phyloP scores from a whole-genome alignment of 1,140 invertebrate species.

The Drosophila oshimai region DNA sequence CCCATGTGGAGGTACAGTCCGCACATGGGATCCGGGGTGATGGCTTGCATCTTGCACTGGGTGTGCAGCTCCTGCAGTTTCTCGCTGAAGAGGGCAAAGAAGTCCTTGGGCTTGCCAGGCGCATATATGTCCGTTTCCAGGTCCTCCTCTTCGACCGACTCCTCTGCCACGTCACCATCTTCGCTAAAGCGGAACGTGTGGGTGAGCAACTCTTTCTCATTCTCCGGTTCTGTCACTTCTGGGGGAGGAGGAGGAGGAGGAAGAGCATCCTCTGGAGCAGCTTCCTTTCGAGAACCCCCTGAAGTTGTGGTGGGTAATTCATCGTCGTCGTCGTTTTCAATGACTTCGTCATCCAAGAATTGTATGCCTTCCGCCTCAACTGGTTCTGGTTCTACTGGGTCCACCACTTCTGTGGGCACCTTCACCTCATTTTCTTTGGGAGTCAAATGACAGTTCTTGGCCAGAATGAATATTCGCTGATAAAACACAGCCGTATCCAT shows the following conservation, averaged over 20 bases:
- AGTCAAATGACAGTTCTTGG: conserved; percentile 50
- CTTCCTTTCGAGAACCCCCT: neutral
- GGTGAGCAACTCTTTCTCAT: conserved; percentile 38
- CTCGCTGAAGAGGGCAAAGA: conserved; percentile 30
- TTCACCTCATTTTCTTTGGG: neutral
- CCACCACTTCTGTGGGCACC: neutral
- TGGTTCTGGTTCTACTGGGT: neutral
- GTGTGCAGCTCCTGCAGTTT: conserved; percentile 33
- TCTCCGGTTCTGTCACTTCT: neutral
- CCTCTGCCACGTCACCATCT: neutral
- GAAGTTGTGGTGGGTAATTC: neutral
- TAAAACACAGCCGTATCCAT: conserved; percentile 65
- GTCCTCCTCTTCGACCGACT: neutral
- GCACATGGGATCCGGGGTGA: conserved; percentile 59
- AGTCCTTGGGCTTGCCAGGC: conserved; percentile 13
- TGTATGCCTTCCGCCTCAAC: neutral
- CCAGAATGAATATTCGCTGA: conserved; percentile 70
- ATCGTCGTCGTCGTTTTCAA: neutral
- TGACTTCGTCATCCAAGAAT: neutral
- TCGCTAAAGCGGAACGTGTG: conserved; percentile 46
- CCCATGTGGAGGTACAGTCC: conserved; percentile 67
- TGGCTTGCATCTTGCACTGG: conserved; percentile 3
- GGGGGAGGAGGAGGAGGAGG: too few relatives aligned
- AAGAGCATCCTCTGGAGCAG: neutral
- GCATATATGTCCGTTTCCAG: neutral